Base-by-base conservation (phyloP, 2,888 invertebrate genomes). In the Azorinus chamasolen region DNA sequence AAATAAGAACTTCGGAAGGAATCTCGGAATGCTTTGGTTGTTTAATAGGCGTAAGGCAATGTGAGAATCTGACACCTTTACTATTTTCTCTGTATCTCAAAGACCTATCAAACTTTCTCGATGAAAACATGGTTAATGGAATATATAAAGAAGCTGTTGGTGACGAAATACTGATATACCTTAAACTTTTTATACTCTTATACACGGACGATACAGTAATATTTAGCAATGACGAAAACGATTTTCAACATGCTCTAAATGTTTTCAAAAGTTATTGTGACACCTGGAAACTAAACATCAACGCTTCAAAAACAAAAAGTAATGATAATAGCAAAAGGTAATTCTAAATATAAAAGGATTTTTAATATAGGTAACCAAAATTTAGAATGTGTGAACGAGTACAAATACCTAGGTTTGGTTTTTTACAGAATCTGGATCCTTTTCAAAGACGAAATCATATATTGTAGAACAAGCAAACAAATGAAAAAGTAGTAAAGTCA, bases 1-100 rank as follows among this genome's bases (percentile, higher is more conserved):
- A 69, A 22, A 48, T 75, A 27, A 58, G 24, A 27, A 43, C 45
- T 16, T 53, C 64, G 27, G 53, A 46, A 4, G 22, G 48, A 10
- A 25, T 20, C 4, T 62, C 69, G 22, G 46, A 57, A n/a, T 66
- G 43, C 39, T 78, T 82, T 53, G 41, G n/a, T 20, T 61, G 69
- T 48, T 50, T 25, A 5, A n/a, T 46, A 8, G 72, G 72, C 10
- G 43, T 71, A n/a, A 41, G 71, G 45, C 74, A 77, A 62, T 68
- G 71, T 1, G 74, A 74, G 58, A 68, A 68, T 24, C n/a, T 76
- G 32, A 69, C 72, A 2, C 79, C 64, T 14, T 24, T 68, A 18
- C 46, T 76, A 16, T 76, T 76, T 62, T 55, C 62, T 18, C 8
- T 77, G 1, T 80, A 57, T 58, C 53, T 80, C 18, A 80, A 78